These are phyloP conservation scores for Corythornis cristatus DNA, from an alignment of 2,113 vertebrate species.

Conservation along the genomic window DNA sequence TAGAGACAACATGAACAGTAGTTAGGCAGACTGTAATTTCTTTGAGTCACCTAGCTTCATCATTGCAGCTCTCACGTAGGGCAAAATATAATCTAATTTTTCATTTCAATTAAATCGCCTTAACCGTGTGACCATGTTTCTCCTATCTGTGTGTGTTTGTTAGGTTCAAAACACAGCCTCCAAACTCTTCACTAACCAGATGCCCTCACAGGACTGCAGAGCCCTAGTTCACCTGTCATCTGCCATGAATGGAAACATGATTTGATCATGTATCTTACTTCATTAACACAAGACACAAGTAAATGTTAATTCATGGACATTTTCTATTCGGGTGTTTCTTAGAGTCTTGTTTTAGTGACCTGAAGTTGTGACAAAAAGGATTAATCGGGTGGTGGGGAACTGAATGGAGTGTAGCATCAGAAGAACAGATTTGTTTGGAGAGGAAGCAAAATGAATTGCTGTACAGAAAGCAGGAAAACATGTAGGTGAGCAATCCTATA, in stretches of 20 bases:
- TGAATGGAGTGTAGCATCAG: neutral
- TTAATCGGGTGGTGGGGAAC: neutral
- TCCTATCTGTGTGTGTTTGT: neutral
- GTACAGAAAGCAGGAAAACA: neutral
- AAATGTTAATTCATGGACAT: neutral
- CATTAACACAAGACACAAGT: neutral
- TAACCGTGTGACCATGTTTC: neutral
- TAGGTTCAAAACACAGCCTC: neutral
- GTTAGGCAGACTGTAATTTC: neutral
- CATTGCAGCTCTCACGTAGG: neutral
- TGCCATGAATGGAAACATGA: neutral
- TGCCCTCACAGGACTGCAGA: neutral
- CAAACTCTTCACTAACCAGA: neutral
- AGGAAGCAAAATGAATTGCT: neutral
- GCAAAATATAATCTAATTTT: neutral
- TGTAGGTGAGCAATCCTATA: neutral
- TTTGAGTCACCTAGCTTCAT: neutral
- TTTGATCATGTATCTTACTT: neutral
- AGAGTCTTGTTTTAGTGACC: neutral
- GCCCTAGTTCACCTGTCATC: neutral
- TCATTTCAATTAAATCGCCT: neutral
- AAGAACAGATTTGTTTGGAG: neutral
- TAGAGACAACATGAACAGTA: neutral
- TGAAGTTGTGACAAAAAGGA: neutral
- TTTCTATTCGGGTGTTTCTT: neutral